These are phyloP conservation scores for Rhorus exstirpatorius DNA, from an alignment of 2,888 invertebrate species.

Conservation along the genomic window DNA sequence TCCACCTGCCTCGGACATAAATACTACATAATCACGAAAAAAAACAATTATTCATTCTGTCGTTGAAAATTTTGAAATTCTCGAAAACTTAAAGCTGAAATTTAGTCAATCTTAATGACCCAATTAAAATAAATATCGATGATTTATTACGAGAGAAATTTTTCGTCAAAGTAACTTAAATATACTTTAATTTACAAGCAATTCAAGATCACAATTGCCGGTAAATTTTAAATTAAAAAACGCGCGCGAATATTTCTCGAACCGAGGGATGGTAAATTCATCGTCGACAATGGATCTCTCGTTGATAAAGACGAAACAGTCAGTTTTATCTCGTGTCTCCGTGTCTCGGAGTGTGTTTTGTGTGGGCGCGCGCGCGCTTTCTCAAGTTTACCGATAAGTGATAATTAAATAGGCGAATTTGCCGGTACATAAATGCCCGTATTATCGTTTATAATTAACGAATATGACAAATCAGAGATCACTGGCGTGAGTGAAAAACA, in stretches of 20 bases:
- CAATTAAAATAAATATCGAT: background rate
- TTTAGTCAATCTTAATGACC: background rate
- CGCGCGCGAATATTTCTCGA: background rate
- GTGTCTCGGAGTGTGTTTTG: no score
- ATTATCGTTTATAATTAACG: background rate
- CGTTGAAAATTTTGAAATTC: background rate
- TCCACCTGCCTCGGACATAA: constrained; percentile 13
- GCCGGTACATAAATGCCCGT: background rate
- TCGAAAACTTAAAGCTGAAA: background rate
- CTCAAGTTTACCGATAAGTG: constrained; percentile 33
- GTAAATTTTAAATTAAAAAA: background rate
- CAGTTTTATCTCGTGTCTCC: no score
- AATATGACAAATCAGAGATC: background rate
- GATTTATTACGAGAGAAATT: no score
- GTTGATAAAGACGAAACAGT: constrained; percentile 36
- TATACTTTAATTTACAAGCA: no score
- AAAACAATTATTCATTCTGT: background rate
- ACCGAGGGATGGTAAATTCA: constrained; percentile 27
- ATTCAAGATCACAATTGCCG: no score
- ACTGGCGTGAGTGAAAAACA: background rate
- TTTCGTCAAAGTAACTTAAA: no score
- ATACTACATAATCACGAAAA: background rate
- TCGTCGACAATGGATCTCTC: constrained; percentile 27
- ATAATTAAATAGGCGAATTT: background rate
- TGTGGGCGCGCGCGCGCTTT: no score